Percentiles rank a stretch among this genome's conserved stretches.
These are phyloP conservation scores for Pangasius mekongensis DNA, from an alignment of 2,797 vertebrate genomes.

Conservation along the genomic window DNA sequence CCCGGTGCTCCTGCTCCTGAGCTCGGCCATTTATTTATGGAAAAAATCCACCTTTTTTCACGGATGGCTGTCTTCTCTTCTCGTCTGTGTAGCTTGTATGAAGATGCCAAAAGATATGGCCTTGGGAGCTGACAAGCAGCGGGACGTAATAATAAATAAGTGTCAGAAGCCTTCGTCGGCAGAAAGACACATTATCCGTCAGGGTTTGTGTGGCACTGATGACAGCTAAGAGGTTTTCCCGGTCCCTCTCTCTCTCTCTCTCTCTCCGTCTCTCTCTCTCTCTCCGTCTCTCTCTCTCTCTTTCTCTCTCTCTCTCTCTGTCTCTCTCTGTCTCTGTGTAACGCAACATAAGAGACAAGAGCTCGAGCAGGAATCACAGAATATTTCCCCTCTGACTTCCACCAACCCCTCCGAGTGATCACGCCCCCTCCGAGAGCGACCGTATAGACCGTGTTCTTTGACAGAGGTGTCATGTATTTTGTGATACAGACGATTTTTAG, in stretches of 20 bases:
- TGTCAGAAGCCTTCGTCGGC: conserved; percentile 39
- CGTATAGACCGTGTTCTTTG: neutral
- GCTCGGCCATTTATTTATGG: neutral
- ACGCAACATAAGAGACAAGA: conserved; percentile 8
- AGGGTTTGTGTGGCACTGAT: conserved; percentile 45
- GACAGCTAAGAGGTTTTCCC: conserved; percentile 49
- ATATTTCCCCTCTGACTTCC: conserved; percentile 12
- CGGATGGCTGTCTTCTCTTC: neutral
- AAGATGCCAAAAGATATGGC: neutral
- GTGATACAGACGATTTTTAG: conserved; percentile 12
- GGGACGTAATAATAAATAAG: conserved; percentile 46
- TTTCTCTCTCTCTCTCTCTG: neutral
- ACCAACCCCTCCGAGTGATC: neutral
- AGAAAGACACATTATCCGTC: conserved; percentile 50
- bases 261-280: neutral
- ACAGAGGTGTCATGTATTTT: neutral
- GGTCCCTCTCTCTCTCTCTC: neutral
- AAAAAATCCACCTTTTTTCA: neutral
- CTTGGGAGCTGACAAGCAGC: conserved; percentile 19
- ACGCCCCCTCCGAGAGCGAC: conserved; percentile 21
- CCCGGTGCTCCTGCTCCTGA: neutral
- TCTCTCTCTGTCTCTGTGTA: neutral
- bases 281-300: neutral
- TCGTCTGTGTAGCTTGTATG: neutral
- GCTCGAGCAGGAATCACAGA: conserved; percentile 25